Base-by-base conservation (phyloP, 2,888 invertebrate species). In the Eucriotettix oculatus region DNA sequence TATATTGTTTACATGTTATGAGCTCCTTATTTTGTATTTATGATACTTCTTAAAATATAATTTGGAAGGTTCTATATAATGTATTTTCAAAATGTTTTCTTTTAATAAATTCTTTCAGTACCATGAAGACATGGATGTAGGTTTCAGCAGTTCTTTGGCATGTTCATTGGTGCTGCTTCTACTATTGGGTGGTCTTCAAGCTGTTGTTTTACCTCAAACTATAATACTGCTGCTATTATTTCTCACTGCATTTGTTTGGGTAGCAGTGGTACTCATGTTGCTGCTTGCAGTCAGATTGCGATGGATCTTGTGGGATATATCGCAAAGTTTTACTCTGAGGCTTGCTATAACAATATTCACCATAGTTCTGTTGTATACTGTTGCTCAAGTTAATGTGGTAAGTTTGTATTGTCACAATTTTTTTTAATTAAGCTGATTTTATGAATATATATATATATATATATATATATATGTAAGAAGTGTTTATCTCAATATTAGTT, bases 321-420 rank as follows among this genome's bases (percentile, higher is more conserved):
- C 90, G 1, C 83, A 87, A 67, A 89, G 89, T 61, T 90, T 90
- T 66, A 82, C 87, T 0, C 75, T 93, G 52, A 80, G 93, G 63
- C 79, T 92, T 67, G 89, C 90, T 58, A 87, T 93, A 41, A 90
- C 91, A 9, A 85, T 90, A 16, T 90, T 92, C 68, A 91, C 92
- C 1, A 86, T 92, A 62, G 82, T 92, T 11, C 78, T 93, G 61
- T 84, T 92, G 44, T 92, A 92, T 72, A 86, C 90, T 56, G 90
- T 92, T 64, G 90, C 90, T 57, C 92, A 93, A 77, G 90, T 92
- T 63, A 94, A 94, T 79, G 90, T 92, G 78, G 92, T 93, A 77
- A 82, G 90, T 82, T 65, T 16, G 56, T 62, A 17, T 56, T 40
- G 56, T 44, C 61, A 29, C 29, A 29, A 29, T 7, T 7, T 29